Conservation (phyloP, 53 echinoderm and acorn worm genomes). For the Patiria pectinifera region DNA sequence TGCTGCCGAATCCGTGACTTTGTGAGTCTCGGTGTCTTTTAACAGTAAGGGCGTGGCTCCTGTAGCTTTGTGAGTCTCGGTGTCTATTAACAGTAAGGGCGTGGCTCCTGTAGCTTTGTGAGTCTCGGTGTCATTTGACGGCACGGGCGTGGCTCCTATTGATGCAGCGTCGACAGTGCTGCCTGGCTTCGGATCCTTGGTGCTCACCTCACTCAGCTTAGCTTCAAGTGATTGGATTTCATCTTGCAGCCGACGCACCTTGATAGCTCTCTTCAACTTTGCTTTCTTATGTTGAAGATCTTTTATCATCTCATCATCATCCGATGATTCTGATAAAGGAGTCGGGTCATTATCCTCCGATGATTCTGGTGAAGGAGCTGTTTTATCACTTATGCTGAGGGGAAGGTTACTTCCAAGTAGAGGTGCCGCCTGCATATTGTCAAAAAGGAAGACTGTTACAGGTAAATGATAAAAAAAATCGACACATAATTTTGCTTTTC, state of each 20-base stretch:
- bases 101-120: too few relatives aligned
- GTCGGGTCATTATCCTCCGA: neutral
- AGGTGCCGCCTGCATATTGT: too few relatives aligned
- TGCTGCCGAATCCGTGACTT: too few relatives aligned
- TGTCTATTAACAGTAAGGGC: too few relatives aligned
- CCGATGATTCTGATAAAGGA: too few relatives aligned
- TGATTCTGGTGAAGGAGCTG: neutral
- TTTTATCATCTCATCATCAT: neutral
- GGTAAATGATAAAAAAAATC: too few relatives aligned
- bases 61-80: too few relatives aligned
- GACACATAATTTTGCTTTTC: too few relatives aligned
- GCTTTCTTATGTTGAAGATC: neutral
- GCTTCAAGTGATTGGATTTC: neutral
- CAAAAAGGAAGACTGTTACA: too few relatives aligned
- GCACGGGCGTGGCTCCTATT: neutral
- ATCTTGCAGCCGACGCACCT: neutral
- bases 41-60: too few relatives aligned
- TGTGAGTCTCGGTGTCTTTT: neutral
- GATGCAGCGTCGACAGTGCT: neutral
- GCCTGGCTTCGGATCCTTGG: neutral
- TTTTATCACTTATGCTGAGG: neutral
- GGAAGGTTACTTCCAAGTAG: too few relatives aligned
- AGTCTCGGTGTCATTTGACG: neutral
- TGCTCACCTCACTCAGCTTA: neutral
- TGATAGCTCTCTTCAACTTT: neutral